Conservation (phyloP, 1,140 invertebrate species). For the Drosophila kikkawai region DNA sequence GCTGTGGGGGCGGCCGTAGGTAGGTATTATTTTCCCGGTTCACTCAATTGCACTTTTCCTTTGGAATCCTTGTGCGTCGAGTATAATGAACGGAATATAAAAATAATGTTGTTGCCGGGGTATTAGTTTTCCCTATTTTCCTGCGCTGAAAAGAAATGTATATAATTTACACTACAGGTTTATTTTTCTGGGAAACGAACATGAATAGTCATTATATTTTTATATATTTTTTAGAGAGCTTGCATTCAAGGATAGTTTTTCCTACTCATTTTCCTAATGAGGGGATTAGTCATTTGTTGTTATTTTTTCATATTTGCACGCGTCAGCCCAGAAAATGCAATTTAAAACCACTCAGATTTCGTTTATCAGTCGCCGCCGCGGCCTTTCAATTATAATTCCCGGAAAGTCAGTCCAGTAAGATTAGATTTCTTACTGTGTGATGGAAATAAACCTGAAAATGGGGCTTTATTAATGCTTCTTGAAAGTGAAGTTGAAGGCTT, state of each 20-base stretch:
- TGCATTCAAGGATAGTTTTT: background rate
- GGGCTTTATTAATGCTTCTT: slow-evolving; percentile 15
- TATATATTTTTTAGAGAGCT: background rate
- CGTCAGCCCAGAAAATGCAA: background rate
- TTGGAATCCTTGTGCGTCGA: background rate
- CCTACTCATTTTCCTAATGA: background rate
- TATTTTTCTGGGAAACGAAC: background rate
- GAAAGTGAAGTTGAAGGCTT: slow-evolving; percentile 1
- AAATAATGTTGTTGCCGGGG: background rate
- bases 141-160: background rate
- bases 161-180: background rate
- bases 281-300: background rate
- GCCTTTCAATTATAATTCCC: slow-evolving; percentile 19
- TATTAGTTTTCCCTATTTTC: background rate
- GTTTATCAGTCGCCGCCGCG: slow-evolving; percentile 17
- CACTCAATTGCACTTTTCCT: background rate
- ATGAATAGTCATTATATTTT: background rate
- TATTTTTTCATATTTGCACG: background rate
- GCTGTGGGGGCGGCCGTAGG: background rate
- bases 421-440: slow-evolving; percentile 17
- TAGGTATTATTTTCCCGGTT: slow-evolving; percentile 3
- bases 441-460: slow-evolving; percentile 10
- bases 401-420: slow-evolving; percentile 7
- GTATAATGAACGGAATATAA: background rate
- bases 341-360: slow-evolving; percentile 1